Base-by-base conservation (phyloP, 2,113 vertebrate species). In the Hypomesus transpacificus region DNA sequence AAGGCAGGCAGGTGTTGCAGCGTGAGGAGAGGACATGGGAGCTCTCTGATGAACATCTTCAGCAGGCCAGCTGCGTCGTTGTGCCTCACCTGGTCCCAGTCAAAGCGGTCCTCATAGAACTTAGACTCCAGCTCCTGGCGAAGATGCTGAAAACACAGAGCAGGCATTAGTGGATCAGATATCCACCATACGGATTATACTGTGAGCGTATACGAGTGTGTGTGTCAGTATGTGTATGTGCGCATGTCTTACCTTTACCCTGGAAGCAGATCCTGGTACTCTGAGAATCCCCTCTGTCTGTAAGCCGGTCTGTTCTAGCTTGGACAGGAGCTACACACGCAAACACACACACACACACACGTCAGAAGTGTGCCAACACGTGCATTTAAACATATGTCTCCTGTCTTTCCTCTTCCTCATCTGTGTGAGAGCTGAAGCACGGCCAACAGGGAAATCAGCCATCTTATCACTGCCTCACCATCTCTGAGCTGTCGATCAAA, bases 211-310 rank as follows among this genome's bases (percentile, higher is more conserved):
- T 34, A 17, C 13, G 3, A 65, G 39, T n/a, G 21, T 67, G 56
- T 20, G 31, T 76, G 20, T 53, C 34, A 68, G 75, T 60, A 57
- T 71, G 14, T 51, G 9, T 67, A 64, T 59, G 39, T n/a, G 18
- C 58, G 56, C n/a, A n/a, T 20, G 31, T 1, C 68, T 24, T 93
- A 98, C 97, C 95, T 98, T 99, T 54, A 99, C 93, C 89, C 95
- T 91, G 62, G 96, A 95, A 6, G 94, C 96, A 64, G 96, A 98
- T 83, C 95, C 96, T 6, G 97, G 93, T 16, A 99, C 93, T 46
- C 97, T 90, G 8, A 99, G 94, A 82, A 99, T 98, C 78, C 97
- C 97, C 90, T 99, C 97, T 0, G 95, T 96, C 84, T 98, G 94
- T 76, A 99, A 88, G 7, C 95, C 95, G 0, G 92, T 94, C 84